Percentiles rank a stretch among this genome's conserved stretches.
Conservation (phyloP, 2,888 invertebrate species). For the Tetanocera ferruginea region DNA sequence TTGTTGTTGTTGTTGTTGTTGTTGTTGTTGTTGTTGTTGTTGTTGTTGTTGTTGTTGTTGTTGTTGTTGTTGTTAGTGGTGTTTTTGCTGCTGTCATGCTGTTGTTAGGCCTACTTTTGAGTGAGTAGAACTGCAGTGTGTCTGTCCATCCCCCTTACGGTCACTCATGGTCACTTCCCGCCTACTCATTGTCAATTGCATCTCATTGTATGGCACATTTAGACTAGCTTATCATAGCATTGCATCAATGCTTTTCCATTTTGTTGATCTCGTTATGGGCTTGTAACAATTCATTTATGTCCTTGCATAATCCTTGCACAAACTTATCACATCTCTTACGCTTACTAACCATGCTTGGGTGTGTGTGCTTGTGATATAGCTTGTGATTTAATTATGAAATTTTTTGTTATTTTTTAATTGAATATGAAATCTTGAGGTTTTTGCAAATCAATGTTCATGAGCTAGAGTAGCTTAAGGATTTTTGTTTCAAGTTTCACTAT, state of each 20-base stretch:
- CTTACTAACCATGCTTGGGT: not conserved
- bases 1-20: not conserved
- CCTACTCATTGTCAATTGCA: not conserved
- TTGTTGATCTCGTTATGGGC: not conserved
- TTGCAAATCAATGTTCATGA: not conserved
- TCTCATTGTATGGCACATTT: not conserved
- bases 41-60: slow-evolving; percentile 18
- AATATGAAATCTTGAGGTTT: not conserved
- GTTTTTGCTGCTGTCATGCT: too few species aligned
- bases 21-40: not conserved
- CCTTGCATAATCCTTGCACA: not conserved
- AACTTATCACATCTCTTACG: too few species aligned
- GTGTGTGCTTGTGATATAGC: not conserved
- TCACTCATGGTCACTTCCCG: too few species aligned
- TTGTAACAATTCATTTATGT: slow-evolving; percentile 7
- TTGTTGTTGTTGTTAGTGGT: not conserved
- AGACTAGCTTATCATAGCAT: slow-evolving; percentile 12
- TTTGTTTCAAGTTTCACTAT: too few species aligned
- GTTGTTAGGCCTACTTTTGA: not conserved
- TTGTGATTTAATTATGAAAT: not conserved
- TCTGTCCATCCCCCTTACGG: too few species aligned
- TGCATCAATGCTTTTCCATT: slow-evolving; percentile 6
- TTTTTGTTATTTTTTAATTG: not conserved
- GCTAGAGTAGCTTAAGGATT: too few species aligned
- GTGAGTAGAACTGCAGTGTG: too few species aligned